Evolutionary conservation across 37 sponge, comb jelly and placozoan genomes (phyloP).

Genomic region (Haliclona indistincta): DNA sequence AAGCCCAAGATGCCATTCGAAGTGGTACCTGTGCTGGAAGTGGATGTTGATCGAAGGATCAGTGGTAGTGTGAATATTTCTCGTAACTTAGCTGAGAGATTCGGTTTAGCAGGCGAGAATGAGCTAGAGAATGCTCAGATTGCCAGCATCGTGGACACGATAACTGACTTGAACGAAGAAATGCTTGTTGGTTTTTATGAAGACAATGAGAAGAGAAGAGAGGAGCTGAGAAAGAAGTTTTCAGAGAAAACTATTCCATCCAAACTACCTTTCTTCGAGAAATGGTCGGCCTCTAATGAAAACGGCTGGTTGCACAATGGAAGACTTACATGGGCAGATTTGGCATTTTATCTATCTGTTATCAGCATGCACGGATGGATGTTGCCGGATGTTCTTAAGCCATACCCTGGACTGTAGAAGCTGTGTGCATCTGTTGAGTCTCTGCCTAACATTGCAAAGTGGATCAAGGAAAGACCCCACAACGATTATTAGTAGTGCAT

Average conservation of each 20-base stretch:
- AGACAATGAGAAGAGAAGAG: slow-evolving; percentile 52
- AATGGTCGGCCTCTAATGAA: neutral
- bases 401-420: slow-evolving; percentile 35
- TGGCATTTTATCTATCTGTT: neutral
- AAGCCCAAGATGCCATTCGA: slow-evolving; percentile 64
- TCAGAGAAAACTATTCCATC: slow-evolving; percentile 8
- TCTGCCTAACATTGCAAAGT: slow-evolving; percentile 60
- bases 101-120: slow-evolving; percentile 49
- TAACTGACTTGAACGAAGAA: slow-evolving; percentile 14
- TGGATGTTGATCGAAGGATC: slow-evolving; percentile 55
- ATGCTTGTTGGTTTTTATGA: slow-evolving; percentile 9
- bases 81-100: slow-evolving; percentile 54
- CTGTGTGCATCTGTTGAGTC: slow-evolving; percentile 23
- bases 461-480: slow-evolving; percentile 54
- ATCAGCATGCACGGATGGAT: neutral
- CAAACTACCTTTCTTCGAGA: slow-evolving; percentile 16
- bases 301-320: slow-evolving; percentile 38
- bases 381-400: neutral
- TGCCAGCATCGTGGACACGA: slow-evolving; percentile 28
- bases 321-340: slow-evolving; percentile 41
- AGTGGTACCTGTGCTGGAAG: slow-evolving; percentile 51
- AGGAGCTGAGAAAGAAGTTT: slow-evolving; percentile 18
- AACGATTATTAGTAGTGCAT: no score
- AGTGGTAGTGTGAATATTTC: slow-evolving; percentile 39
- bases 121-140: slow-evolving; percentile 34